Evolutionary conservation across 2,888 invertebrate species (phyloP).

Genomic region (Drosophila phalerata): DNA sequence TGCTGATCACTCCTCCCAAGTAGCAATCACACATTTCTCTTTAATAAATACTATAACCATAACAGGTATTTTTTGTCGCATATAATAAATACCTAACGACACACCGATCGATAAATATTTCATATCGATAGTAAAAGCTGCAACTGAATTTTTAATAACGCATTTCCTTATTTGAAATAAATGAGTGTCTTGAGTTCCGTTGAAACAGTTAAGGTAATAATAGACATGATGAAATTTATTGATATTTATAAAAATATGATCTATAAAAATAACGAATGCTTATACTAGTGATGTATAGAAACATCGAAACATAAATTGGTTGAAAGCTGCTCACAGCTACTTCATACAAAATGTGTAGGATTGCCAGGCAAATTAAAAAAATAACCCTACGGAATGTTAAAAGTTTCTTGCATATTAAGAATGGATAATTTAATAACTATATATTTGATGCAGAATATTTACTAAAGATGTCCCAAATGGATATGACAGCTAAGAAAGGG

Average conservation of each 20-base stretch:
- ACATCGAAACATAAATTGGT: no score
- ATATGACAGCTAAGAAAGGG: no score
- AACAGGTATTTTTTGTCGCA: neutral
- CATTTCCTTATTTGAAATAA: neutral
- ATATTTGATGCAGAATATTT: no score
- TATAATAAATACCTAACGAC: conserved; percentile 9
- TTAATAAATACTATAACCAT: conserved; percentile 1
- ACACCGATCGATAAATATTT: neutral
- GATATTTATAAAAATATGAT: neutral
- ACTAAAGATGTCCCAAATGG: no score
- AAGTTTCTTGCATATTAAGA: no score
- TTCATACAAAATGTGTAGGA: no score
- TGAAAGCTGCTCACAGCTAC: no score
- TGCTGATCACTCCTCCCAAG: conserved; percentile 2
- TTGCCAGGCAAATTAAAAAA: no score
- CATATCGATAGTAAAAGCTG: neutral
- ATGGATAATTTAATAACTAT: no score
- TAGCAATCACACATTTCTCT: neutral
- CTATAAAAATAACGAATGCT: no score
- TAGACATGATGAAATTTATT: neutral
- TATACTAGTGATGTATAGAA: no score
- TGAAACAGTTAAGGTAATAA: neutral
- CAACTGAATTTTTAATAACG: neutral
- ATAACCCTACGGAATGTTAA: no score
- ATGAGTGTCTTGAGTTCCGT: neutral